Conservation (phyloP, 23 tunicate species). For the Ascidia mentula region DNA sequence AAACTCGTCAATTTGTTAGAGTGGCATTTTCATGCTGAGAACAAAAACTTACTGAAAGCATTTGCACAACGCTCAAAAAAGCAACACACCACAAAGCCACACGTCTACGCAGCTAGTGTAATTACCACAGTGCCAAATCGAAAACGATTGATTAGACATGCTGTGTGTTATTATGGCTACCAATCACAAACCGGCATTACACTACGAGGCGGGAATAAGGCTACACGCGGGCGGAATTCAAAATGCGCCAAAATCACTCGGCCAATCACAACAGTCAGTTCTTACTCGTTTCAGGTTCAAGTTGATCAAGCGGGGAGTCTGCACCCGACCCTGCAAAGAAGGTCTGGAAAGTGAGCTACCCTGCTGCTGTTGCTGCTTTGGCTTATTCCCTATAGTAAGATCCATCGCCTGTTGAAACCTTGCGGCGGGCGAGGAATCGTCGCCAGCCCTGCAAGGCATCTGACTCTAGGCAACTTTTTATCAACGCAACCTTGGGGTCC, state of each 20-base stretch:
- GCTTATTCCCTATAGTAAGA: slow-evolving; percentile 56
- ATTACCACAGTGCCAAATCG: not conserved
- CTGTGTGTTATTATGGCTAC: not conserved
- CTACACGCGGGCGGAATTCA: not conserved
- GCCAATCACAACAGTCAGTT: not conserved
- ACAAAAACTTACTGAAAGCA: too few species aligned
- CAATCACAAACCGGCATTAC: not conserved
- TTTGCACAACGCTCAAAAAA: too few species aligned
- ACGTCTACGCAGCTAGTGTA: too few species aligned
- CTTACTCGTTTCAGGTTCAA: slow-evolving; percentile 68
- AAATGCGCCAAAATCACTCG: not conserved
- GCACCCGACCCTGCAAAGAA: slow-evolving; percentile 38
- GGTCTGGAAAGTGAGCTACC: not conserved
- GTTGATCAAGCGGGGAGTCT: slow-evolving; percentile 30
- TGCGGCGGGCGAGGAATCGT: slow-evolving; percentile 5
- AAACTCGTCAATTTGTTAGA: too few species aligned
- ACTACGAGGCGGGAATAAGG: not conserved
- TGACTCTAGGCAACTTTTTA: slow-evolving; percentile 3
- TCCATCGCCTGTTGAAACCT: slow-evolving; percentile 67
- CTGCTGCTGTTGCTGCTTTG: slow-evolving; percentile 16
- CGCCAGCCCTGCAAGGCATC: slow-evolving; percentile 74
- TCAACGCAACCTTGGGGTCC: too few species aligned
- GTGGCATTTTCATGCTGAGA: too few species aligned
- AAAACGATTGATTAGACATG: not conserved
- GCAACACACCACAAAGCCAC: too few species aligned